Base-by-base conservation (phyloP, 2,113 vertebrate species). In the Neodon shergylaensis region DNA sequence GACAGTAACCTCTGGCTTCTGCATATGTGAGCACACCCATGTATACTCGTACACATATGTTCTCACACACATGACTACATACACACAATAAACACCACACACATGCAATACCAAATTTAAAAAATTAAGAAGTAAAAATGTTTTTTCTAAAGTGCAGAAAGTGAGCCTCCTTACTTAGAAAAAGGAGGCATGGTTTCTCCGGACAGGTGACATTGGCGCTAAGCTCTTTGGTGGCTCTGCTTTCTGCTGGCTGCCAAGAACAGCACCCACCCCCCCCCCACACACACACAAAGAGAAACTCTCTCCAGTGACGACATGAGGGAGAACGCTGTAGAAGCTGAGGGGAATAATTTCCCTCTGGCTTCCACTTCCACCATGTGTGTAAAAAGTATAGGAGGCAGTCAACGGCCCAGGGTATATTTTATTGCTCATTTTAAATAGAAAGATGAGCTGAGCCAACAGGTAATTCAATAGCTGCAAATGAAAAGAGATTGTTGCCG, bases 351-450 rank as follows among this genome's bases (percentile, higher is more conserved):
- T 6, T 65, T 52, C 68, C 36, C n/a, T 54, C 92, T 94, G 95
- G 93, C 88, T 84, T 76, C 93, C 24, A 66, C 72, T 44, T 84
- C 1, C 22, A 12, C 21, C 21, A 31, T 36, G 31, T 90, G 44
- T 49, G 90, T 81, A 79, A 68, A 84, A 95, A 90, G 85, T 84
- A 92, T 63, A 7, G 10, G 90, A 89, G 93, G 72, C 72, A 39
- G 88, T 90, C 95, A 94, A 82, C 91, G 95, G 77, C 22, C 84
- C 94, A 24, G 93, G 72, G 76, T 93, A 9, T n/a, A 1, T 96
- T 97, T 96, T 97, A 97, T 94, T 94, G 92, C 96, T 93, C 83
- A 0, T 94, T 97, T 97, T 95, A 96, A 98, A 93, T 89, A 96
- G 88, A 96, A 93, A 91, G 89, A 97, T 95, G 94, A 95, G 77